These are phyloP conservation scores for Holocentrus rufus DNA, from an alignment of 2,797 vertebrate species.

Conservation along the genomic window DNA sequence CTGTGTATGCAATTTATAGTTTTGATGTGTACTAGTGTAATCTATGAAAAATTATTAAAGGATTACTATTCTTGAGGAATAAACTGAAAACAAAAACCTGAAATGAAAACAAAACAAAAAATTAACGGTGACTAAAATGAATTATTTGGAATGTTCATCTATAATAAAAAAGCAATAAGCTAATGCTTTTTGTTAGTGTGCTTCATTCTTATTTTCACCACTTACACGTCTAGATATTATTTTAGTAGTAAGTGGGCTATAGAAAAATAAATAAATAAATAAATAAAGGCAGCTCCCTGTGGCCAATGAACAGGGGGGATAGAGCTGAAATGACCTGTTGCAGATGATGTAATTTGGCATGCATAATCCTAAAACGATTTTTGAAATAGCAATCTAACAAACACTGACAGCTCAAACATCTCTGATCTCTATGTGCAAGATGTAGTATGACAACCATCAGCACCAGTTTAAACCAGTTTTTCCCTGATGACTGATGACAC, in stretches of 20 bases:
- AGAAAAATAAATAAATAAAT: not conserved
- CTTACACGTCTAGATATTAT: no score
- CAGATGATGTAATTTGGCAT: constrained; percentile 1
- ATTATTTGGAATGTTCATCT: no score
- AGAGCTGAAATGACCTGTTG: constrained; percentile 4
- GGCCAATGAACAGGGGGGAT: constrained; percentile 8
- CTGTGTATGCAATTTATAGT: not conserved
- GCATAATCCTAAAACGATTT: constrained; percentile 2
- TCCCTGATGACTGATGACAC: not conserved
- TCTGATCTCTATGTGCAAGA: not conserved
- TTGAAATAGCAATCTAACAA: not conserved
- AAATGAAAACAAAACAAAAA: no score
- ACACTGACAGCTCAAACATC: not conserved
- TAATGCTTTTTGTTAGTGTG: no score
- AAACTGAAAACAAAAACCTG: no score
- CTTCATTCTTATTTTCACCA: no score
- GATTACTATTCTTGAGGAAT: no score
- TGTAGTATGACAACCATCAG: no score
- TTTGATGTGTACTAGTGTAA: no score
- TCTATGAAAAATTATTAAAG: no score
- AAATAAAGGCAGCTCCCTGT: not conserved
- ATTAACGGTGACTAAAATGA: not conserved
- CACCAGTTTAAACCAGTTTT: not conserved
- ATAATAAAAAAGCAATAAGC: no score
- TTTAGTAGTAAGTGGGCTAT: no score